Conservation (phyloP, 2,888 invertebrate genomes). For the Callyntrura guangdongensis region DNA sequence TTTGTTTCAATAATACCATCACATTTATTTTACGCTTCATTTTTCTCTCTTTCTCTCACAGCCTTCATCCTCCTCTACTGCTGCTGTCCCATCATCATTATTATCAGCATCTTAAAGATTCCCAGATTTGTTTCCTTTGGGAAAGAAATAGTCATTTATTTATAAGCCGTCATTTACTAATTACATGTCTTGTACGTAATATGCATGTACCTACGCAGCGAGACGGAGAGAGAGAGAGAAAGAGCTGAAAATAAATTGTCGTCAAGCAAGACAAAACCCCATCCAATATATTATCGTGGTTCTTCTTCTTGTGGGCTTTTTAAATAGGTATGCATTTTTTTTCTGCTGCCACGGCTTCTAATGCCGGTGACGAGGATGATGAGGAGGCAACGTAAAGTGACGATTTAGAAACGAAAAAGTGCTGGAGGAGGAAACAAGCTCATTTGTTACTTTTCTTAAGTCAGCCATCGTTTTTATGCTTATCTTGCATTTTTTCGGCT, state of each 20-base stretch:
- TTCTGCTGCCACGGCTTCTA: neutral
- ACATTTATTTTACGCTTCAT: constrained; percentile 49
- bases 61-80: neutral
- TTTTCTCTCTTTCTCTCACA: neutral
- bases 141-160: constrained; percentile 26
- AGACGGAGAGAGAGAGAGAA: too few species aligned
- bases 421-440: constrained; percentile 76
- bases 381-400: constrained; percentile 48
- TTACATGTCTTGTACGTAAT: constrained; percentile 51
- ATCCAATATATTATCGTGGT: constrained; percentile 22
- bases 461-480: constrained; percentile 60
- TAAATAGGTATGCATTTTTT: neutral
- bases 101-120: neutral
- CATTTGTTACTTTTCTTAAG: constrained; percentile 70
- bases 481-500: constrained; percentile 46
- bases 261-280: constrained; percentile 17
- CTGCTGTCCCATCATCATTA: too few species aligned
- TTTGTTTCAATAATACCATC: constrained; percentile 56
- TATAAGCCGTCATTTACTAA: constrained; percentile 67
- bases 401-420: constrained; percentile 61
- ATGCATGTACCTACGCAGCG: constrained; percentile 43
- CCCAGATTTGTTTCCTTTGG: constrained; percentile 39
- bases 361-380: constrained; percentile 16
- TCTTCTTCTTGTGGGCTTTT: constrained; percentile 18
- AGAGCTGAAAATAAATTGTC: constrained; percentile 23